These are phyloP conservation scores for Trachemys scripta DNA, from an alignment of 2,113 vertebrate genomes.

Conservation along the genomic window DNA sequence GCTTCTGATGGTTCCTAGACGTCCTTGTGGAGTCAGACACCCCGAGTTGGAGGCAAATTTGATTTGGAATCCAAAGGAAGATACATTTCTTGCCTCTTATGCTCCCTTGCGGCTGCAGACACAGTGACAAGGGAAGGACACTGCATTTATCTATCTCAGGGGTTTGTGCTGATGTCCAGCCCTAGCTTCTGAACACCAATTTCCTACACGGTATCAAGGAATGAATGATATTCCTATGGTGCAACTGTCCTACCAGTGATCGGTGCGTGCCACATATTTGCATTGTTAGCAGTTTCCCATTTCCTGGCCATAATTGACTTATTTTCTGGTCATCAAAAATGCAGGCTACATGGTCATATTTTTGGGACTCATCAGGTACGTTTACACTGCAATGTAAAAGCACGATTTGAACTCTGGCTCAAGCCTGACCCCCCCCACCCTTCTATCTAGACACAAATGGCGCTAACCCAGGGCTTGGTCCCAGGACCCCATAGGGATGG, in stretches of 20 bases:
- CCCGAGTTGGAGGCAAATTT: background rate
- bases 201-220: background rate
- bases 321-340: background rate
- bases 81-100: background rate
- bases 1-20: background rate
- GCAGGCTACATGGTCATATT: background rate
- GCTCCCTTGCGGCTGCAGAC: background rate
- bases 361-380: too few relatives aligned
- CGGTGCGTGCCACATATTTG: background rate
- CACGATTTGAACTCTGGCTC: too few relatives aligned
- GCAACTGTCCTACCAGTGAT: background rate
- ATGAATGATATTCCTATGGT: too few relatives aligned
- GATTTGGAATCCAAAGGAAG: background rate
- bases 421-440: too few relatives aligned
- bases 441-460: too few relatives aligned
- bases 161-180: background rate
- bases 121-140: background rate
- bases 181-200: background rate
- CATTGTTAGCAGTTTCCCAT: background rate
- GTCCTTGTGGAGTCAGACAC: background rate
- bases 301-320: background rate
- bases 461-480: too few relatives aligned
- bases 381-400: too few relatives aligned
- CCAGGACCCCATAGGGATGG: too few relatives aligned
- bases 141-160: background rate